Percentiles rank a stretch among this genome's conserved stretches.
Conservation (phyloP, 2,797 vertebrate genomes). For the Meda fulgida region DNA sequence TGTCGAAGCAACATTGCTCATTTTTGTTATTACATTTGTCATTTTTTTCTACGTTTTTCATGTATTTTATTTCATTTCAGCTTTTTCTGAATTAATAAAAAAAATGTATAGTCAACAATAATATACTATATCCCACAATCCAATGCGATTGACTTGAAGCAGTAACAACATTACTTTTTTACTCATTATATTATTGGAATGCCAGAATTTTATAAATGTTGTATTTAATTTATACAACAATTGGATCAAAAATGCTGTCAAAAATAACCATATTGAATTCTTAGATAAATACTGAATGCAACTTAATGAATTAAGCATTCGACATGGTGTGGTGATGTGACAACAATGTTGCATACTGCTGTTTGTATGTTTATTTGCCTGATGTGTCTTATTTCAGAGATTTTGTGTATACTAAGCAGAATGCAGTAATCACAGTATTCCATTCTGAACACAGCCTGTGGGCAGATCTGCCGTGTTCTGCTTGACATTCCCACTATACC, state of each 20-base stretch:
- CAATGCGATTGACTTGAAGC: neutral
- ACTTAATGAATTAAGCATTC: neutral
- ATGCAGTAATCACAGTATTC: neutral
- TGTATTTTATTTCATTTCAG: too few species aligned
- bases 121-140: neutral
- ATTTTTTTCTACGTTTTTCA: neutral
- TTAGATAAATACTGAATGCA: neutral
- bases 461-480: neutral
- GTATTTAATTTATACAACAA: neutral
- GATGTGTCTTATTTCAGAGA: neutral
- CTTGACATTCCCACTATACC: neutral
- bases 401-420: neutral
- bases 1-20: neutral
- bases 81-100: neutral
- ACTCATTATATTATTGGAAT: neutral
- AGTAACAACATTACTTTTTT: neutral
- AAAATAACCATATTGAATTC: neutral
- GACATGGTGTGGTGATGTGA: neutral
- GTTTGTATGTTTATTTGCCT: neutral
- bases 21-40: neutral
- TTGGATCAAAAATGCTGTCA: neutral
- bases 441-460: neutral
- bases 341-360: neutral
- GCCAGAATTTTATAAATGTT: neutral
- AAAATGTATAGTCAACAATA: neutral